These are phyloP conservation scores for Sphenodon punctatus DNA, from an alignment of 2,797 vertebrate genomes.

Conservation along the genomic window DNA sequence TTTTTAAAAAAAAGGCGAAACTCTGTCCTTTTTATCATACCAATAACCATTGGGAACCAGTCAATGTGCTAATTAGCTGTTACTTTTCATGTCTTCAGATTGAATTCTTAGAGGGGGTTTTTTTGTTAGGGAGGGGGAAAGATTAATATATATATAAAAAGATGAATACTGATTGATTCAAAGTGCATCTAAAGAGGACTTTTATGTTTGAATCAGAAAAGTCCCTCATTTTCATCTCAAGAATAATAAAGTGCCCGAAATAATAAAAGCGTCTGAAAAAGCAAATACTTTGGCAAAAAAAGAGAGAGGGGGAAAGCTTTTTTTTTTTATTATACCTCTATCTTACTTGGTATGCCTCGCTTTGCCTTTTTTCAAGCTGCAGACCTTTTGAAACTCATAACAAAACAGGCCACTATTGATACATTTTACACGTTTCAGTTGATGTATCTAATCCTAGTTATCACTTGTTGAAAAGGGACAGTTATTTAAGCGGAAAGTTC, in stretches of 20 bases:
- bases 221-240: slow-evolving; percentile 62
- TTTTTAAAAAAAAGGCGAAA: slow-evolving; percentile 84
- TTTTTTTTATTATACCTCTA: slow-evolving; percentile 31
- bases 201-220: slow-evolving; percentile 53
- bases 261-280: slow-evolving; percentile 25
- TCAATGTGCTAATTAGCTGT: slow-evolving; percentile 97
- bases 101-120: slow-evolving; percentile 78
- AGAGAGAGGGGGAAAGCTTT: slow-evolving; percentile 29
- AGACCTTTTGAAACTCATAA: slow-evolving; percentile 55
- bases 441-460: slow-evolving; percentile 67
- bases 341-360: slow-evolving; percentile 3
- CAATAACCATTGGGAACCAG: slow-evolving; percentile 87
- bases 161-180: slow-evolving; percentile 73
- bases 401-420: slow-evolving; percentile 54
- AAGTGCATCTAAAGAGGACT: slow-evolving; percentile 56
- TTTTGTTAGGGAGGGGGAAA: slow-evolving; percentile 49
- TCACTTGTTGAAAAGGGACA: slow-evolving; percentile 37
- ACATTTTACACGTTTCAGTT: slow-evolving; percentile 54
- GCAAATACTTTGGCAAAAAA: slow-evolving; percentile 27
- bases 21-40: slow-evolving; percentile 91
- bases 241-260: slow-evolving; percentile 43
- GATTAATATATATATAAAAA: slow-evolving; percentile 77
- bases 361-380: slow-evolving; percentile 60
- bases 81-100: slow-evolving; percentile 89
- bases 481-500: slow-evolving; percentile 56